Evolutionary conservation across 2,113 vertebrate species (phyloP).

Genomic region (Columba livia): DNA sequence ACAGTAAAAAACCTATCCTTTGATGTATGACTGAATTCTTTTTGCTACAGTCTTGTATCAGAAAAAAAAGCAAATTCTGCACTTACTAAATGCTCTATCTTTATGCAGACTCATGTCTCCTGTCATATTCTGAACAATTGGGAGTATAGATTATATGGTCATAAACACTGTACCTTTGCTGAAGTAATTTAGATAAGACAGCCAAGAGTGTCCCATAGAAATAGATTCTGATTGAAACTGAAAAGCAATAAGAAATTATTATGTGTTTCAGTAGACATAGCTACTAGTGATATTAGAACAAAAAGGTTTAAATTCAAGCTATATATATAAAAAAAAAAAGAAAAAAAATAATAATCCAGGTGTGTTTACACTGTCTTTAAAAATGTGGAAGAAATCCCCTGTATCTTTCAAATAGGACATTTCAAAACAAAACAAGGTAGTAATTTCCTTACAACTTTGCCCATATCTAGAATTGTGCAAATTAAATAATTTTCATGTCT

Average conservation of each 20-base stretch:
- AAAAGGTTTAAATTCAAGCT: not conserved
- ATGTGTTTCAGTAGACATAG: not conserved
- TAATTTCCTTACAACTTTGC: not conserved
- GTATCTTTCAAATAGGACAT: not conserved
- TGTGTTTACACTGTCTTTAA: not conserved
- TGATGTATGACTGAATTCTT: not conserved
- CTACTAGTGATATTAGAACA: not conserved
- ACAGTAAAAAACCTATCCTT: not conserved
- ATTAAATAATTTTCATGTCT: not conserved
- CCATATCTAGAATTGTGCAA: not conserved
- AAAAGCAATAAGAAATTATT: not conserved
- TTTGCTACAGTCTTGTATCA: not conserved
- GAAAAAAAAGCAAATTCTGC: not conserved
- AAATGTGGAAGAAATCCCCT: accelerated
- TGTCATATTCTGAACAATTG: not conserved
- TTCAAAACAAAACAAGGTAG: not conserved
- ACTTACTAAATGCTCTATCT: not conserved
- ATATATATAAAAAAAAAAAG: not conserved
- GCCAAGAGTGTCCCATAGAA: not conserved
- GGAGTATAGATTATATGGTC: not conserved
- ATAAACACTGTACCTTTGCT: not conserved
- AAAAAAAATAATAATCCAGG: not conserved
- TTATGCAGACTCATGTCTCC: not conserved
- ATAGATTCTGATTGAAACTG: not conserved
- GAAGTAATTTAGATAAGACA: not conserved